These are phyloP conservation scores for Myodes glareolus DNA, from an alignment of 2,113 vertebrate genomes.

Conservation along the genomic window DNA sequence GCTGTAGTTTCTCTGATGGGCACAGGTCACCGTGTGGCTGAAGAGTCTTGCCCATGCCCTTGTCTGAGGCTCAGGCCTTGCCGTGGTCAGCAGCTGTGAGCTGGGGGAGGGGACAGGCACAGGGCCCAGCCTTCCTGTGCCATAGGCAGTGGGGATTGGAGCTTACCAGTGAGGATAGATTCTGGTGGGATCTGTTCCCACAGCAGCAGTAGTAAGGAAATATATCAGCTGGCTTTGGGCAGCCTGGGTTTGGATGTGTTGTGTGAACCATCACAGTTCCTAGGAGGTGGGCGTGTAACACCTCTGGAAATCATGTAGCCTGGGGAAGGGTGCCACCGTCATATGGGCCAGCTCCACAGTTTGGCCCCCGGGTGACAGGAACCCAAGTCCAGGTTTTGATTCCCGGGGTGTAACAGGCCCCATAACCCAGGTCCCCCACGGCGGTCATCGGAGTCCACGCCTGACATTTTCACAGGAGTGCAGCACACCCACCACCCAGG, in stretches of 20 bases:
- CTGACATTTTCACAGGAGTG: neutral
- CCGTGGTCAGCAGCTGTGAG: neutral
- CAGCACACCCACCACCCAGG: accelerated
- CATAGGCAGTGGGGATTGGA: neutral
- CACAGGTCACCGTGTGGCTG: constrained; percentile 14
- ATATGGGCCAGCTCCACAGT: no score
- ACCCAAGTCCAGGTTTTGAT: no score
- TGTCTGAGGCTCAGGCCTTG: neutral
- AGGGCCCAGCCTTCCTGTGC: neutral
- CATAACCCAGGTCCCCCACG: neutral
- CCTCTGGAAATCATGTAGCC: neutral
- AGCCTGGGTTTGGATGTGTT: neutral
- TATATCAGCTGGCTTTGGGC: accelerated
- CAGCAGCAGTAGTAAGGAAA: neutral
- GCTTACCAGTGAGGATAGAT: neutral
- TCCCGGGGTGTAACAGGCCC: neutral
- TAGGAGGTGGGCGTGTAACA: neutral
- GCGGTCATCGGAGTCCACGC: no score
- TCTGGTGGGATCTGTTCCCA: accelerated
- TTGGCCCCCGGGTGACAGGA: neutral
- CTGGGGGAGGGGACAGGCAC: accelerated
- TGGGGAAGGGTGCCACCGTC: no score
- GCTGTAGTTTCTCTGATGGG: constrained; percentile 72
- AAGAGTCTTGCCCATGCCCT: neutral
- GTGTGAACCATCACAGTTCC: no score